These are phyloP conservation scores for Pollenia labialis DNA, from an alignment of 2,888 invertebrate genomes.

Conservation along the genomic window DNA sequence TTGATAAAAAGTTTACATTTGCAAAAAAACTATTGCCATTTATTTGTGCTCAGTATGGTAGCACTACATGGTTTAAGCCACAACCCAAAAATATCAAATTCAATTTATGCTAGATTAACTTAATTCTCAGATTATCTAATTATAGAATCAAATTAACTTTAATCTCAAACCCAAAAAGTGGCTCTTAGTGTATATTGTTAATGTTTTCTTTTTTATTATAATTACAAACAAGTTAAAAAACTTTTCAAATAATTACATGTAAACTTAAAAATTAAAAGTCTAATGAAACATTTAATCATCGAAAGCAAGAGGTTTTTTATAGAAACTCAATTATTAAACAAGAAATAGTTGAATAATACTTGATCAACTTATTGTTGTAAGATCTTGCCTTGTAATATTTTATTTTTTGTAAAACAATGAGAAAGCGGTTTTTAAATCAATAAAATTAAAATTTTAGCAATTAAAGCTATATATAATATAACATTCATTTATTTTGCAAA, in stretches of 20 bases:
- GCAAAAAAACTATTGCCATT: no score
- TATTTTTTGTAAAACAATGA: slow-evolving; percentile 39
- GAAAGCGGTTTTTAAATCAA: slow-evolving; percentile 45
- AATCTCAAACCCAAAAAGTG: no score
- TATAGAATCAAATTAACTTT: no score
- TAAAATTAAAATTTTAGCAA: slow-evolving; percentile 54
- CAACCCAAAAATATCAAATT: no score
- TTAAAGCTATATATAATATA: neutral
- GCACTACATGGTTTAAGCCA: no score
- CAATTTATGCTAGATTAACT: no score
- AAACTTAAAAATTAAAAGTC: slow-evolving; percentile 28
- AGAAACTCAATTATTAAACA: slow-evolving; percentile 20
- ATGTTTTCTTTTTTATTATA: neutral
- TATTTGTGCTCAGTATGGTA: no score
- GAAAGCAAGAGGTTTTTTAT: slow-evolving; percentile 48
- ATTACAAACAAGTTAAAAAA: neutral
- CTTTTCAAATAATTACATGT: slow-evolving; percentile 12
- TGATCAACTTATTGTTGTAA: slow-evolving; percentile 62
- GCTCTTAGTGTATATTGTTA: slow-evolving; percentile 32
- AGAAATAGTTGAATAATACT: slow-evolving; percentile 46
- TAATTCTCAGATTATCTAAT: no score
- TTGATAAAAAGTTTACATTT: no score
- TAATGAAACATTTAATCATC: slow-evolving; percentile 63
- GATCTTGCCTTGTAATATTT: slow-evolving; percentile 69
- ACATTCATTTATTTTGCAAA: slow-evolving; percentile 44